These are phyloP conservation scores for Criorhina ranunculi DNA, from an alignment of 2,888 invertebrate species.

Conservation along the genomic window DNA sequence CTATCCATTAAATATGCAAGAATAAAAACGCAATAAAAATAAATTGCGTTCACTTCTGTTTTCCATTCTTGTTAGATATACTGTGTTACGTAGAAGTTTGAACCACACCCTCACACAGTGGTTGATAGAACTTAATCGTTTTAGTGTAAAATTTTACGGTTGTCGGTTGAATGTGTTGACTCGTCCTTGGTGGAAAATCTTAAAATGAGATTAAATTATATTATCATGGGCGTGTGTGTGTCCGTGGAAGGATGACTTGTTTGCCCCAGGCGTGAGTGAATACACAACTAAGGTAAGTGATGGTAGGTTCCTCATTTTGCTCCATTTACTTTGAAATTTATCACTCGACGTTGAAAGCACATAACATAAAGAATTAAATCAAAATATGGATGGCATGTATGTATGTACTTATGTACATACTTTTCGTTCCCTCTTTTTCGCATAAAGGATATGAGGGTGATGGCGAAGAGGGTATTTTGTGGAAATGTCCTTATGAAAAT, in stretches of 20 bases:
- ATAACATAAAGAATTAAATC: constrained; percentile 52
- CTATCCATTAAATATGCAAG: constrained; percentile 36
- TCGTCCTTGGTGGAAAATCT: constrained; percentile 37
- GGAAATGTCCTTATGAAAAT: constrained; percentile 36
- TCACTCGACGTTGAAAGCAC: constrained; percentile 43
- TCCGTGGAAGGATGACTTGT: neutral
- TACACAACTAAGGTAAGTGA: constrained; percentile 31
- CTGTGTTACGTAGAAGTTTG: constrained; percentile 20
- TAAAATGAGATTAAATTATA: constrained; percentile 53
- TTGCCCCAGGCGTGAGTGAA: neutral
- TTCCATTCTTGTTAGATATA: neutral
- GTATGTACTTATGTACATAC: constrained; percentile 2
- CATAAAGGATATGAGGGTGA: neutral
- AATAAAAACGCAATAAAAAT: constrained; percentile 45
- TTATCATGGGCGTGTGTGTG: constrained; percentile 1
- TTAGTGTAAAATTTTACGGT: constrained; percentile 54
- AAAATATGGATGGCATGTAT: constrained; percentile 35
- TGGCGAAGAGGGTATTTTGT: neutral
- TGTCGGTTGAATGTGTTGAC: constrained; percentile 48
- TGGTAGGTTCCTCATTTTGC: constrained; percentile 19
- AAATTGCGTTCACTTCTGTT: constrained; percentile 25
- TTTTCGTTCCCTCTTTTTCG: neutral
- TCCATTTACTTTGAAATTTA: constrained; percentile 52
- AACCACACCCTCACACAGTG: constrained; percentile 1
- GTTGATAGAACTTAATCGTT: constrained; percentile 52